phyloP scores from a whole-genome alignment of 1,140 invertebrate species.

The Drosophila bifasciata region DNA sequence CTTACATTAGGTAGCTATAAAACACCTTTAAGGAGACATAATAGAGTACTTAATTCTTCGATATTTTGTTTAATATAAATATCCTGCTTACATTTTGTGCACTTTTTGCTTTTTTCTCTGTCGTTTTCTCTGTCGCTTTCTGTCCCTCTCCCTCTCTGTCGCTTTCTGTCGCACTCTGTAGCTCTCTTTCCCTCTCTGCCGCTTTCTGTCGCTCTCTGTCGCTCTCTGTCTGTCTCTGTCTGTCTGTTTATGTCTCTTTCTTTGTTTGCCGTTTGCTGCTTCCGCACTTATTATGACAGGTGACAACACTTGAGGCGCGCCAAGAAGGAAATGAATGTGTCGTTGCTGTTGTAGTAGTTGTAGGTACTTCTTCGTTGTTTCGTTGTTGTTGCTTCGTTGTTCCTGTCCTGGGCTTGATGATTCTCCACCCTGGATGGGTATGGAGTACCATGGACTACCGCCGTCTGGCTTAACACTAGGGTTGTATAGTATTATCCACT shows the following conservation, averaged over 20 bases:
- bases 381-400: constrained; percentile 24
- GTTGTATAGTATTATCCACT: constrained; percentile 80
- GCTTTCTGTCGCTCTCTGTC: constrained; percentile 45
- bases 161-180: constrained; percentile 36
- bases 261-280: constrained; percentile 62
- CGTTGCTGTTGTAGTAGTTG: constrained; percentile 45
- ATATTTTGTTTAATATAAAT: neutral
- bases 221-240: constrained; percentile 11
- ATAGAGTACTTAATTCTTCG: neutral
- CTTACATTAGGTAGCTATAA: too few relatives aligned
- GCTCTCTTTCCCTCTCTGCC: constrained; percentile 53
- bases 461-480: constrained; percentile 72
- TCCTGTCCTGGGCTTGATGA: constrained; percentile 13
- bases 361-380: constrained; percentile 10
- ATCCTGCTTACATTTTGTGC: constrained; percentile 26
- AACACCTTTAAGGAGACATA: too few relatives aligned
- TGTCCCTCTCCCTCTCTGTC: constrained; percentile 7
- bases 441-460: constrained; percentile 16
- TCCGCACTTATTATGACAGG: constrained; percentile 82
- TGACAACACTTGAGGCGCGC: constrained; percentile 81
- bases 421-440: constrained; percentile 21
- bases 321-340: constrained; percentile 78
- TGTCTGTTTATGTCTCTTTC: constrained; percentile 50
- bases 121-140: constrained; percentile 15
- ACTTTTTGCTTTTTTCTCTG: constrained; percentile 21